Evolutionary conservation across 2,797 vertebrate genomes (phyloP), one percentile per base, ranked within the genome.

Genomic region (Phylloscopus collybita): DNA sequence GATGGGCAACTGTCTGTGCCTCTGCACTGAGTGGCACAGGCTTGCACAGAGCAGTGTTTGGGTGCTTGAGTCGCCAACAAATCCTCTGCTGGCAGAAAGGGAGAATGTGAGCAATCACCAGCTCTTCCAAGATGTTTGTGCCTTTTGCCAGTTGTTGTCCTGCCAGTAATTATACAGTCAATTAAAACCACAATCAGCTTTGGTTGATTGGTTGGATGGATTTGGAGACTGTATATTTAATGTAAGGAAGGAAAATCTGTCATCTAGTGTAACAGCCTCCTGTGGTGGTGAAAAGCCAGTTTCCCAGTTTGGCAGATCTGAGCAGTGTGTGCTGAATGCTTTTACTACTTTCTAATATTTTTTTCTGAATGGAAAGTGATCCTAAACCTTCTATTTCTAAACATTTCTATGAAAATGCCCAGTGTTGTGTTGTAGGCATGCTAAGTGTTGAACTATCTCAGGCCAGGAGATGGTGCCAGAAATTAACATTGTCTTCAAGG

Each of bases 401-500:
- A 45, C 45, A 45, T 45, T 45, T 45, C 45, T 70, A 0, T 59
- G 66, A 86, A 85, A 76, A 66, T n/a, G 13, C 30, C 12, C 26
- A 11, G 2, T 57, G 19, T 36, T 57, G 20, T 66, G 10, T 20
- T 51, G 10, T 51, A 69, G 34, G 14, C 56, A 49, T 47, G n/a
- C 26, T 57, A 59, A 67, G 30, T 95, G 95, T 70, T 90, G 59
- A 91, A 27, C 69, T 79, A 7, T 73, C 53, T 91, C 70, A 79
- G 80, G 19, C 95, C 97, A 97, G 86, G 50, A 90, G 94, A 62
- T 96, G 97, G 97, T 94, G 91, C 93, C 79, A 80, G 57, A 88
- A 93, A 82, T 27, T 67, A 95, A 60, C 40, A 4, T 45, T 65
- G 12, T 44, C 47, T 81, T 75, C 61, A 59, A 30, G 36, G 51